Base-by-base conservation (phyloP, 35 echinoderm and acorn worm genomes). In the Apostichopus parvimensis region DNA sequence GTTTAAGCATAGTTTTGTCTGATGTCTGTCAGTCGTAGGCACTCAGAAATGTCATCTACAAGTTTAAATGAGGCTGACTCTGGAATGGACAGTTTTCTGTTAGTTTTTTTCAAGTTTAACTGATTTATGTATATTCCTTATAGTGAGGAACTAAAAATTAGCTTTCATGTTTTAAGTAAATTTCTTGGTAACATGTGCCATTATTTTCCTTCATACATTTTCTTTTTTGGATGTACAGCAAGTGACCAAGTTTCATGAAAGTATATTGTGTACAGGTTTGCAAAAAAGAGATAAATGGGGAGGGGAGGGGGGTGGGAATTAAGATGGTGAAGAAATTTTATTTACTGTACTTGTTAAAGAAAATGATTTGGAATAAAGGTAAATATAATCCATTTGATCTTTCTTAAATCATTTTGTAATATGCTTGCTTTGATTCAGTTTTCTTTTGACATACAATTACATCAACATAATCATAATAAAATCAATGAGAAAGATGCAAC, bases 261-360 rank as follows among this genome's bases (percentile, higher is more conserved):
- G 34, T 45, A 45, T 56, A 82, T 82, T 82, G 79, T 82, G 79
- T 82, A 82, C 79, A 82, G 79, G 79, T 82, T 82, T 82, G 79
- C 34, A 82, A 82, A 82, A 82, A 56, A 82, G 79, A 68, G 11
- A 14, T 66, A 66, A 66, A 17, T 12, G 15, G 15, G 15, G 18
- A 17, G 18, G 18, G 34, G 34, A 45, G 34, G 34, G 34, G 34
- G 18, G 4, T 14, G 18, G 18, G 64, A 68, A 68, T 14, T 18
- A 68, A 68, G 2, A 68, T 68, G 64, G 64, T 68, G 21, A 82
- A 82, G 25, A 82, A 56, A 82, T 53, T 82, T 82, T 82, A 82
- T 82, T 82, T 82, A 82, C 79, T 68, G 64, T 68, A 68, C 64
- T 68, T 68, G 64, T 68, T 18, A 68, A 68, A 68, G 11, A 68